Percentiles rank a stretch among this genome's conserved stretches.
These are phyloP conservation scores for Aspidiotus destructor DNA, from an alignment of 2,888 invertebrate genomes.

Conservation along the genomic window DNA sequence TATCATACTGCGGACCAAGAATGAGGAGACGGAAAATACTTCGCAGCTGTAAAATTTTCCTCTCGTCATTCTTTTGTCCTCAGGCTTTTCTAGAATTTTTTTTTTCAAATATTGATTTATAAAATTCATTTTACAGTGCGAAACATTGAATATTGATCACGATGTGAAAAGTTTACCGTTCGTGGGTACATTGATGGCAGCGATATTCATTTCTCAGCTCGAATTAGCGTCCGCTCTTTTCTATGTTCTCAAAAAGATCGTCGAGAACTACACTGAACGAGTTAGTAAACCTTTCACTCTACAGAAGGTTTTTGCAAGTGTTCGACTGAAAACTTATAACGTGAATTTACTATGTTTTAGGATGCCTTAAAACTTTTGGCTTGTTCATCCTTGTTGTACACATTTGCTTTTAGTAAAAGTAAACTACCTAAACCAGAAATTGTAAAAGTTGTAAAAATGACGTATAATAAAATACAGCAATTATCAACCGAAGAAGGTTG, in stretches of 20 bases:
- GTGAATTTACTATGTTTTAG: background rate
- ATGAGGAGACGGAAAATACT: background rate
- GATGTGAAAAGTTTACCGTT: slow-evolving; percentile 21
- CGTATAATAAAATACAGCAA: slow-evolving; percentile 15
- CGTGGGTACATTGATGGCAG: slow-evolving; percentile 17
- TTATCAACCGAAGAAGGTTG: slow-evolving; percentile 20
- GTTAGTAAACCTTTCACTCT: background rate
- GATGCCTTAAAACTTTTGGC: slow-evolving; percentile 19
- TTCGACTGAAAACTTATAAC: background rate
- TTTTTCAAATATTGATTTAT: background rate
- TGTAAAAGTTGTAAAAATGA: slow-evolving; percentile 23
- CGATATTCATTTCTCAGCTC: slow-evolving; percentile 22
- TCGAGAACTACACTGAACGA: slow-evolving; percentile 12
- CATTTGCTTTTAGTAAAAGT: slow-evolving; percentile 17
- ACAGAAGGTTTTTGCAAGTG: too few relatives aligned
- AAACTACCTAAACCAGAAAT: slow-evolving; percentile 19
- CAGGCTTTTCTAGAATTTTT: background rate
- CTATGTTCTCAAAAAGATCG: slow-evolving; percentile 18
- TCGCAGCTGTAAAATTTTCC: too few relatives aligned
- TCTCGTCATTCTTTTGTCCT: background rate
- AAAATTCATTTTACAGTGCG: slow-evolving; percentile 17
- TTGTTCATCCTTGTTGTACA: slow-evolving; percentile 16
- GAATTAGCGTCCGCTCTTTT: slow-evolving; percentile 22
- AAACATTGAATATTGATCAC: slow-evolving; percentile 25
- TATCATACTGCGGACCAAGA: too few relatives aligned